These are phyloP conservation scores for Clinocottus analis DNA, from an alignment of 2,113 vertebrate genomes.

Conservation along the genomic window DNA sequence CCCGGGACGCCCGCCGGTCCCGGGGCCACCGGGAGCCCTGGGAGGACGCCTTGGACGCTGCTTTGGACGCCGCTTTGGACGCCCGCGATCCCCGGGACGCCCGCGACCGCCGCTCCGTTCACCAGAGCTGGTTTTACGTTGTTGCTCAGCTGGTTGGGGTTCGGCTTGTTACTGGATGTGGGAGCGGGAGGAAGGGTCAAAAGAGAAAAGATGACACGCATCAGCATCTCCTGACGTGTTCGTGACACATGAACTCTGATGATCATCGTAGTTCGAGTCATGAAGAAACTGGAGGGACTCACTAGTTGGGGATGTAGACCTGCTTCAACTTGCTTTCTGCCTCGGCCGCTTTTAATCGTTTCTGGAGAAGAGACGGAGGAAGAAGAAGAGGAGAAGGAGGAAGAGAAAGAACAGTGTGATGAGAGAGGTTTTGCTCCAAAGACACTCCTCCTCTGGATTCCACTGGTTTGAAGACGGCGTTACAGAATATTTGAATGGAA, in stretches of 20 bases:
- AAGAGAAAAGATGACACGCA: constrained; percentile 31
- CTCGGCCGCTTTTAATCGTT: constrained; percentile 87
- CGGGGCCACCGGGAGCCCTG: background rate
- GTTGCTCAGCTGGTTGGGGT: constrained; percentile 98
- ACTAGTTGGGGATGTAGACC: constrained; percentile 88
- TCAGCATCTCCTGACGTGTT: background rate
- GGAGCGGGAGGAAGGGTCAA: no score
- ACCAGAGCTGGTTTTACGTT: constrained; percentile 91
- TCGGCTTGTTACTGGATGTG: constrained; percentile 99
- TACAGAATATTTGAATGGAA: background rate
- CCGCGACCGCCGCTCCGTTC: constrained; percentile 86
- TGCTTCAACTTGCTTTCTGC: constrained; percentile 87
- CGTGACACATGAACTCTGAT: background rate
- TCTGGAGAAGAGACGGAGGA: constrained; percentile 71
- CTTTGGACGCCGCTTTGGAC: no score
- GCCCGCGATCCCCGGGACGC: background rate
- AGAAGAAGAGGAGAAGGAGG: constrained; percentile 6
- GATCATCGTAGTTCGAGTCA: background rate
- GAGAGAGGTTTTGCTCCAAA: background rate
- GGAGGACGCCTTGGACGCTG: background rate
- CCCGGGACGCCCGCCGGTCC: constrained; percentile 7
- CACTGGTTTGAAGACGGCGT: background rate
- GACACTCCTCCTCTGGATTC: background rate
- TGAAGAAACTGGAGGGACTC: constrained; percentile 60
- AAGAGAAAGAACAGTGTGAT: background rate